Base-by-base conservation (phyloP, 2,797 vertebrate genomes). In the Hippocampus kuda region DNA sequence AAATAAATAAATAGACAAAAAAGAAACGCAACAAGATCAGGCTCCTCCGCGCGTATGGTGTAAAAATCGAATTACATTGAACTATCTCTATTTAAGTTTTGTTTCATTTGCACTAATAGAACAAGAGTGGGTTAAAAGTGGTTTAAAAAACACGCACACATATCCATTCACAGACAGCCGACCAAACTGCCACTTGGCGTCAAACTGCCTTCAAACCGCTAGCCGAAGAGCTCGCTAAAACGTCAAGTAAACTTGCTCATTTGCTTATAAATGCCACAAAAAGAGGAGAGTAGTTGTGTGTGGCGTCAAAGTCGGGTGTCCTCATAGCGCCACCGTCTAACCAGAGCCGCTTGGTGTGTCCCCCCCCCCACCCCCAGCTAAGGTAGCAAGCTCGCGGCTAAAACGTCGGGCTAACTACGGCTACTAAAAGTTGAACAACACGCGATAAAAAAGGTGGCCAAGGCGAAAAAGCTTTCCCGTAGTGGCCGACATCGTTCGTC, bases 291-390 rank as follows among this genome's bases (percentile, higher is more conserved):
- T 72, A 77, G 72, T 79, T 68, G 76, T 66, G 80, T 70, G 80
- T 69, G 75, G 64, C 79, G 70, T 81, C 80, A 76, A 81, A 69
- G 20, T 59, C 72, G 77, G 72, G 80, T 84, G 85, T 86, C 88
- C 83, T 86, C 81, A 89, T 89, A 88, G 89, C 88, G 90, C 90
- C 90, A 84, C 89, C 88, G 85, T 85, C 77, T 81, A 86, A 81
- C 75, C 82, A 87, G 83, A 84, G 84, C 86, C 88, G 89, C 88
- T 90, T 88, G 75, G 30, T 27, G 16, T 88, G 85, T 87, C 73
- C 73, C 76, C 48, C 74, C 77, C 73, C 75, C 12, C 1, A 11
- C 11, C 5, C 27, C 18, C 27, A 34, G 79, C 83, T 78, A 84
- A 88, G 90, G 85, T 66, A 85, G 87, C 85, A 81, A 82, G 81